Base-by-base conservation (phyloP, 2,888 invertebrate species). In the Drosophila falleni region DNA sequence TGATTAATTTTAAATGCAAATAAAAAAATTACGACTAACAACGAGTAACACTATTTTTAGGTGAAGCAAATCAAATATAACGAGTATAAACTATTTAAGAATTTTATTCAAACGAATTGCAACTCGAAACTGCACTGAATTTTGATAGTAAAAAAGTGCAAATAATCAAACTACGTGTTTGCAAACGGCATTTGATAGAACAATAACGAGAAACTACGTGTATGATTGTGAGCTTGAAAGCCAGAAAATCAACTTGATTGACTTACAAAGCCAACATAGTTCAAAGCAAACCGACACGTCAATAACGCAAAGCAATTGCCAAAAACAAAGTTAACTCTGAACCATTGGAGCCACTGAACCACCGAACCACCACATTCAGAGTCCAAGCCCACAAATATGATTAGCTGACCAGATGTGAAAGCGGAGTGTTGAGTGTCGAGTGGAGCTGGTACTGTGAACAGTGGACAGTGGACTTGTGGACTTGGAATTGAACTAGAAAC, bases 341-440 rank as follows among this genome's bases (percentile, higher is more conserved):
- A 0, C 37, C 49, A 31, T 1, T 15, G 49, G 33, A 35, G 1
- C 37, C 49, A 31, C 3, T 15, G 49, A 15, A 16, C 31, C 8
- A 11, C 19, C 8, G n/a, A n/a, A n/a, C n/a, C n/a, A n/a, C n/a
- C n/a, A n/a, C n/a, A 6, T 26, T 8, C 11, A 49, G 16, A 10
- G n/a, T n/a, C 9, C 37, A 9, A 16, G 3, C 39, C 41, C 37
- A 37, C 47, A 58, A 58, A 58, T 58, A 58, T 58, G 58, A 58
- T 58, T 46, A 58, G 46, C 13, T 23, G 37, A 37, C 26, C 47
- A 16, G 46, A 44, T 56, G 44, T 11, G 19, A 15, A 23, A 31
- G 15, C 42, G 11, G 31, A 44, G 55, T 44, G n/a, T 3, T 4
- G 39, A 37, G n/a, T 29, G 29, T 37, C 11, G 39, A 31, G 8